These are phyloP conservation scores for Lipophrys pholis DNA, from an alignment of 2,113 vertebrate species.

Conservation along the genomic window DNA sequence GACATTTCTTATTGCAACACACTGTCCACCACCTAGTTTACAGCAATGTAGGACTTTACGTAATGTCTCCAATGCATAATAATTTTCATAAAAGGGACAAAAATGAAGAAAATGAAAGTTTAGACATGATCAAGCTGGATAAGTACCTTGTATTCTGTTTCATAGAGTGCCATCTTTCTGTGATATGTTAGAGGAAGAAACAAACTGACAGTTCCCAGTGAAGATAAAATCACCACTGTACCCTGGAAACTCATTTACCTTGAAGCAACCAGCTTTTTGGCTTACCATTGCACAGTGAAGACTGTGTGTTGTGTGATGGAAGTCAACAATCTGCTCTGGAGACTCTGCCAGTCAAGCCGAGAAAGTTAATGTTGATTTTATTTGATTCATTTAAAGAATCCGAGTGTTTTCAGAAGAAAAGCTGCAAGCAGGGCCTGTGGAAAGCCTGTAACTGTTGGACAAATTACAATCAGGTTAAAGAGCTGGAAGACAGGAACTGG, in stretches of 20 bases:
- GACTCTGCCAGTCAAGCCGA: conserved; percentile 26
- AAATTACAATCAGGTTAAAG: too few relatives aligned
- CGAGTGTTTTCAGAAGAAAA: not conserved
- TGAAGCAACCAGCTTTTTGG: conserved; percentile 35
- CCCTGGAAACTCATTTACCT: conserved; percentile 23
- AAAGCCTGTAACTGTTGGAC: too few relatives aligned
- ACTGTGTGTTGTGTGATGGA: conserved; percentile 10
- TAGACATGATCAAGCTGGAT: conserved; percentile 4
- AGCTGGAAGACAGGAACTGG: too few relatives aligned
- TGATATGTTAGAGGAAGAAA: conserved; percentile 41
- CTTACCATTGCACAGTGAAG: conserved; percentile 24
- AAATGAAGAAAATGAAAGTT: conserved; percentile 5
- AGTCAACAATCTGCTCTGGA: conserved; percentile 32
- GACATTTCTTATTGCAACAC: not conserved
- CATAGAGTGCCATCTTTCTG: conserved; percentile 13
- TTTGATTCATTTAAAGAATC: conserved; percentile 19
- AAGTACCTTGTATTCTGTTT: conserved; percentile 16
- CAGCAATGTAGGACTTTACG: not conserved
- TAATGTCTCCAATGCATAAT: not conserved
- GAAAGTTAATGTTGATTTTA: conserved; percentile 23
- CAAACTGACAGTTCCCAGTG: conserved; percentile 36
- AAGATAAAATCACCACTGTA: conserved; percentile 22
- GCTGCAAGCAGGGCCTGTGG: not conserved
- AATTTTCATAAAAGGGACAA: not conserved
- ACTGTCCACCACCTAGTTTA: not conserved